phyloP scores from a whole-genome alignment of 2,113 vertebrate genomes.

The Myodes glareolus region DNA sequence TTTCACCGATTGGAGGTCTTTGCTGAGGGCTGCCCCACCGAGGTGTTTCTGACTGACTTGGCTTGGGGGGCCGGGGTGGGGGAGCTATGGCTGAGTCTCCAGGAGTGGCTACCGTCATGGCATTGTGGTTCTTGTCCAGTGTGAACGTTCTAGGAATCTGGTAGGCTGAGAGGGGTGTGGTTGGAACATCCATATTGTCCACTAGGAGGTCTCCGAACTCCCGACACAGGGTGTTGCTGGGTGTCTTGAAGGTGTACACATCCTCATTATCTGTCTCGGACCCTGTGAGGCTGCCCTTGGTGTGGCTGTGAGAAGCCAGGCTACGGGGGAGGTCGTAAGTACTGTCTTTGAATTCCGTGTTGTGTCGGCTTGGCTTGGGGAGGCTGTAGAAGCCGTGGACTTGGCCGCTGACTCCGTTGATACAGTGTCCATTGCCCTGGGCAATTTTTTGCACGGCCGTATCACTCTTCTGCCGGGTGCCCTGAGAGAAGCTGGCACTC shows the following conservation, averaged over 20 bases:
- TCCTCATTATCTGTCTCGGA: conserved; percentile 92
- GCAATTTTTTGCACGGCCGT: conserved; percentile 93
- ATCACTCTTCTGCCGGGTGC: conserved; percentile 91
- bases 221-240: conserved; percentile 93
- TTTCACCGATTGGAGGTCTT: conserved; percentile 88
- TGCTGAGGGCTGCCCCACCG: conserved; percentile 93
- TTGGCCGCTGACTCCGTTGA: conserved; percentile 91
- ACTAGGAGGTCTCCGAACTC: conserved; percentile 89
- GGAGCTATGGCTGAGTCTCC: conserved; percentile 89
- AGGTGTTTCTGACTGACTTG: conserved; percentile 89
- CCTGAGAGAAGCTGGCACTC: conserved; percentile 98
- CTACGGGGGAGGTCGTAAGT: conserved; percentile 93
- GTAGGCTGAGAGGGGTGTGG: conserved; percentile 93
- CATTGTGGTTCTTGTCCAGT: conserved; percentile 97
- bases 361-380: conserved; percentile 93
- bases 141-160: conserved; percentile 95
- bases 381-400: conserved; percentile 96
- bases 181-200: conserved; percentile 94
- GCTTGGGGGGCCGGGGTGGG: conserved; percentile 95
- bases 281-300: conserved; percentile 88
- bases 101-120: conserved; percentile 87
- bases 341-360: conserved; percentile 88
- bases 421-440: conserved; percentile 93
- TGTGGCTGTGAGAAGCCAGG: conserved; percentile 87
- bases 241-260: conserved; percentile 95